These are phyloP conservation scores for Anguilla obscura DNA, from an alignment of 2,797 vertebrate species.

Conservation along the genomic window DNA sequence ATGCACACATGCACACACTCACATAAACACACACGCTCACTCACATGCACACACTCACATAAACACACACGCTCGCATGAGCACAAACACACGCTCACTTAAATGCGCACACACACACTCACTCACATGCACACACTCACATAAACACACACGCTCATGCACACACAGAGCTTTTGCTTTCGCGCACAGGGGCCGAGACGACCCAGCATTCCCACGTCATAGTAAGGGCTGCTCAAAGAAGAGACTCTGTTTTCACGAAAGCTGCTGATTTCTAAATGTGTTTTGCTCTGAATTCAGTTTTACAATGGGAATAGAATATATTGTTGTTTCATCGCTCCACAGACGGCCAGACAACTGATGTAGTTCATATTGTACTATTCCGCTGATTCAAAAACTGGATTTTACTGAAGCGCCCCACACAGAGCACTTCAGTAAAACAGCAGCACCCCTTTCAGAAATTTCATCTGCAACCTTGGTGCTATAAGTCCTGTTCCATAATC, in stretches of 20 bases:
- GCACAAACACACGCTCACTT: no score
- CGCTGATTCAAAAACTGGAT: not conserved
- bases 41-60: no score
- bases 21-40: no score
- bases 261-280: not conserved
- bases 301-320: not conserved
- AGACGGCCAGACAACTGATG: not conserved
- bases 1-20: not conserved
- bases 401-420: not conserved
- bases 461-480: not conserved
- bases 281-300: not conserved
- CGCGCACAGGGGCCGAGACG: not conserved
- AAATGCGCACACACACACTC: no score
- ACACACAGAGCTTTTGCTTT: not conserved
- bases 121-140: not conserved
- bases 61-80: no score
- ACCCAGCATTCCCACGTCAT: not conserved
- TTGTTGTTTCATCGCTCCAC: not conserved
- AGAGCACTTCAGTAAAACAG: not conserved
- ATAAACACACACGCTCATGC: not conserved
- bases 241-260: not conserved
- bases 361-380: not conserved
- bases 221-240: not conserved
- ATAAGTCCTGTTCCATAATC: not conserved
- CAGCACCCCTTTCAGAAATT: not conserved